Conservation (phyloP, 2,888 invertebrate genomes). For the Glyphotaelius pellucidus region DNA sequence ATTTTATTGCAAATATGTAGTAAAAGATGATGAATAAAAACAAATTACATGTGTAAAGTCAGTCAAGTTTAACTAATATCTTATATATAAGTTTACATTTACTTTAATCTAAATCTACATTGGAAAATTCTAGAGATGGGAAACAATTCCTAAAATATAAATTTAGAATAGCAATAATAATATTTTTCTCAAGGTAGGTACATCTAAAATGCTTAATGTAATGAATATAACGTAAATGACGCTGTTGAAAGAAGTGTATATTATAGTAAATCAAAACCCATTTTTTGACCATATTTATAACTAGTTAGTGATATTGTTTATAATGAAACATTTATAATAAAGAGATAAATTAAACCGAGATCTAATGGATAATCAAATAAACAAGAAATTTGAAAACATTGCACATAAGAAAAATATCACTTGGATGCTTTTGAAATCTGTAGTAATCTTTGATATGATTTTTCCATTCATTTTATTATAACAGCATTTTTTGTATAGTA, state of each 20-base stretch:
- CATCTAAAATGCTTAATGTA: background rate
- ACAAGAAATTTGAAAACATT: background rate
- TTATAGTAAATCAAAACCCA: background rate
- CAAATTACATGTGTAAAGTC: conserved; percentile 51
- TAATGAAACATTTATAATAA: background rate
- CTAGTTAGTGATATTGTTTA: background rate
- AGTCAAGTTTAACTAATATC: conserved; percentile 60
- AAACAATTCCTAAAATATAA: background rate
- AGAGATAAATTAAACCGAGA: background rate
- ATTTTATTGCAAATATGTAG: conserved; percentile 48
- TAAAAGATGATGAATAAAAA: conserved; percentile 41
- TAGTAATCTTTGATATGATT: background rate
- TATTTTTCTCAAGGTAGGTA: background rate
- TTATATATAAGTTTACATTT: conserved; percentile 49
- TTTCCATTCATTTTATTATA: background rate
- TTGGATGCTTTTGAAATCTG: background rate
- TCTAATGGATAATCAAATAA: background rate
- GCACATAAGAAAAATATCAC: background rate
- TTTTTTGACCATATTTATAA: background rate
- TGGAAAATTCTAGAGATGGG: conserved; percentile 16
- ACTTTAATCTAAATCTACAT: conserved; percentile 42
- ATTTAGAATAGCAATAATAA: background rate
- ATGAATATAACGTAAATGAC: background rate
- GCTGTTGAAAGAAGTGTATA: background rate
- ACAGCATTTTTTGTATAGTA: background rate